Evolutionary conservation across 2,113 vertebrate species (phyloP).

Genomic region (Cinclus cinclus): DNA sequence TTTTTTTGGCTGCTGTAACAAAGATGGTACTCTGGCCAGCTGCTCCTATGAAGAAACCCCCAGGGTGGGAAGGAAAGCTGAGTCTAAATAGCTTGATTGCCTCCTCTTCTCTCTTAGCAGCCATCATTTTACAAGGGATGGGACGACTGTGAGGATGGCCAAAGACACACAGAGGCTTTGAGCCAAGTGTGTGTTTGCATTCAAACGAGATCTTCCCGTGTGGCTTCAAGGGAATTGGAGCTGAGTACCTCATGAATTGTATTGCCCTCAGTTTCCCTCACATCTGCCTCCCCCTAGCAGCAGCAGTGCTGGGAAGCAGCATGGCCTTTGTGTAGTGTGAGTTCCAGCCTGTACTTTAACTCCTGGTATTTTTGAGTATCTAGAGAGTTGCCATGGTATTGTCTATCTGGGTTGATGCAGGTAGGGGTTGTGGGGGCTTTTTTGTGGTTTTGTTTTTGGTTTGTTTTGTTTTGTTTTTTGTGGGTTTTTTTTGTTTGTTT

Average conservation of each 20-base stretch:
- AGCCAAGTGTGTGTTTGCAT: neutral
- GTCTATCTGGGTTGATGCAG: neutral
- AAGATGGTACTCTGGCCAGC: slow-evolving; percentile 20
- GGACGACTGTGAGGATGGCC: neutral
- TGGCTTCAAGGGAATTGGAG: neutral
- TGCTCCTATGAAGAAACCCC: neutral
- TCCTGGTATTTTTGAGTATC: neutral
- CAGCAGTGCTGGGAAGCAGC: neutral
- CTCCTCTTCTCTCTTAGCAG: neutral
- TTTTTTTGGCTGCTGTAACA: slow-evolving; percentile 32
- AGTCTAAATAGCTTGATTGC: neutral
- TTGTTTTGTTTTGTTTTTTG: neutral
- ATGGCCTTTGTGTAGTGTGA: neutral
- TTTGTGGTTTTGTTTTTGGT: too few species aligned
- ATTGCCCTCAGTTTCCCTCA: neutral
- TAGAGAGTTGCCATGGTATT: neutral
- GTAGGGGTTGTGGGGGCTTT: neutral
- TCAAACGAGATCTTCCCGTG: neutral
- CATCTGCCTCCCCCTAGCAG: neutral
- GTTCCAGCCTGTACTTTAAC: neutral
- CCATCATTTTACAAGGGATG: neutral
- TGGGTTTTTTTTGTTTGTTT: too few species aligned
- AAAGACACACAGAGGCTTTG: neutral
- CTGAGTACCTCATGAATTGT: neutral
- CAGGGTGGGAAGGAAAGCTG: slow-evolving; percentile 3